These are phyloP conservation scores for Epizoanthus rinbou DNA, from an alignment of 92 coral and sea anemone species.

Conservation along the genomic window DNA sequence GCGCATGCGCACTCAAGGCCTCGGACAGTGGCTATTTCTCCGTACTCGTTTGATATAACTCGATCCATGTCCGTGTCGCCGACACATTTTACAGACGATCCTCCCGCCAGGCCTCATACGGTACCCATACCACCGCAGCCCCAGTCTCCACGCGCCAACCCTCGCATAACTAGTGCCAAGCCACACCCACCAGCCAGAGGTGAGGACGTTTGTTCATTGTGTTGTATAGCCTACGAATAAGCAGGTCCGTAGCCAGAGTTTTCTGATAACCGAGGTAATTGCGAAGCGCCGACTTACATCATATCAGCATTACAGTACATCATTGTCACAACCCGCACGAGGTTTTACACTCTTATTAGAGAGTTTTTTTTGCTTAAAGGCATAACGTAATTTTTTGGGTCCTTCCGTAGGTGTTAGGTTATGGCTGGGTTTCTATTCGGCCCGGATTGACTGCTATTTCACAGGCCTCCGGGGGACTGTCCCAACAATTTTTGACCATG, in stretches of 20 bases:
- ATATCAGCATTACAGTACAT: too few relatives aligned
- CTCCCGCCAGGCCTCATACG: slow-evolving; percentile 74
- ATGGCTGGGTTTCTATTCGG: too few relatives aligned
- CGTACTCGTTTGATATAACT: slow-evolving; percentile 17
- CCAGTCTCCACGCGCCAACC: slow-evolving; percentile 90
- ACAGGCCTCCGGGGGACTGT: too few relatives aligned
- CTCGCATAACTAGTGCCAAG: slow-evolving; percentile 93
- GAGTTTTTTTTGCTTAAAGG: too few relatives aligned
- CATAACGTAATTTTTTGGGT: too few relatives aligned
- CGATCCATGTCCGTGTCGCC: slow-evolving; percentile 36
- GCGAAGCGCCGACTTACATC: too few relatives aligned
- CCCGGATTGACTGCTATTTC: too few relatives aligned
- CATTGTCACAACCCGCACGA: too few relatives aligned
- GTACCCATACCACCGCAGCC: slow-evolving; percentile 92
- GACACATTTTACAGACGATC: slow-evolving; percentile 16
- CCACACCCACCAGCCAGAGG: slow-evolving; percentile 86
- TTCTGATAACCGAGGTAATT: too few relatives aligned
- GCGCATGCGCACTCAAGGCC: slow-evolving; percentile 28
- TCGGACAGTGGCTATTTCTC: neutral
- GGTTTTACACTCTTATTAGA: too few relatives aligned
- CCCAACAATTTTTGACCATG: too few relatives aligned
- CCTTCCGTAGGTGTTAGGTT: too few relatives aligned
- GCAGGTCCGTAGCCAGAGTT: neutral
- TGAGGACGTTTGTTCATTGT: slow-evolving; percentile 5
- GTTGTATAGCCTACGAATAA: neutral